Conservation (phyloP, 2,888 invertebrate species). For the Aporophyla nigra region DNA sequence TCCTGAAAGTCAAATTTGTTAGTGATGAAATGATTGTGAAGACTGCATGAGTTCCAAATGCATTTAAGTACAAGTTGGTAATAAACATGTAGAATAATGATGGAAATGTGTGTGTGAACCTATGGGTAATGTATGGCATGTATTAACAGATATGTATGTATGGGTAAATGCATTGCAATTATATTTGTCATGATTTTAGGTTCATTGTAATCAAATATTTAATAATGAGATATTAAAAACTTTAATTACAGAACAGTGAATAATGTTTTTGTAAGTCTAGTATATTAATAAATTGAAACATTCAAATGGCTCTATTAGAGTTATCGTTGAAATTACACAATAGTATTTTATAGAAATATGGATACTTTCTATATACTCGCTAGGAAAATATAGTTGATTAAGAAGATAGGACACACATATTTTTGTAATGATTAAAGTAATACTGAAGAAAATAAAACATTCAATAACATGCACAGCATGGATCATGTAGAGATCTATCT, state of each 20-base stretch:
- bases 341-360: conserved; percentile 10
- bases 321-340: neutral
- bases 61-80: conserved; percentile 28
- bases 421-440: conserved; percentile 39
- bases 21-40: conserved; percentile 88
- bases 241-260: neutral
- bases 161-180: conserved; percentile 22
- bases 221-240: neutral
- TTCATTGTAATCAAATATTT: conserved; percentile 7
- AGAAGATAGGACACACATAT: conserved; percentile 40
- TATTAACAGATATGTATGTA: conserved; percentile 41
- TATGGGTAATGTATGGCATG: conserved; percentile 24
- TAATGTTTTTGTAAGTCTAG: neutral
- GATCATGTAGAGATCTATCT: conserved; percentile 26
- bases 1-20: conserved; percentile 94
- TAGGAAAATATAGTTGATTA: conserved; percentile 38
- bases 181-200: conserved; percentile 10
- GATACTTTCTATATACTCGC: conserved; percentile 22
- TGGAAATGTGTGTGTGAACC: conserved; percentile 32
- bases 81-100: conserved; percentile 29
- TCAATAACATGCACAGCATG: conserved; percentile 65
- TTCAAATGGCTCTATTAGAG: neutral
- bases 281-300: neutral
- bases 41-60: conserved; percentile 69
- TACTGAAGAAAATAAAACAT: conserved; percentile 52